phyloP scores from a whole-genome alignment of 92 coral and sea anemone species.

The Micromussa lordhowensis region DNA sequence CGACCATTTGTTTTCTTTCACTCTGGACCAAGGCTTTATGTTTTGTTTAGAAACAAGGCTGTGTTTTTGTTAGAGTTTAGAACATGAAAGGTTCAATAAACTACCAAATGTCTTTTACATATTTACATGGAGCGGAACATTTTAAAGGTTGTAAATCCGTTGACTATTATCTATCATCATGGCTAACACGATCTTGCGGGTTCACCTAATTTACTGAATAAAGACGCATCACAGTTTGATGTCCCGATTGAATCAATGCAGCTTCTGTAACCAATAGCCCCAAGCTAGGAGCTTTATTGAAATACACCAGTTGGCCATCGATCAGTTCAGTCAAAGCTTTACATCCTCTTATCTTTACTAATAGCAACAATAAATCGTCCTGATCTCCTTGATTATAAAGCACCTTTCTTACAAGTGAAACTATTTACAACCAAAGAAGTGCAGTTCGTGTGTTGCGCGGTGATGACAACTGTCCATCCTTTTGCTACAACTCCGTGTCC shows the following conservation, averaged over 20 bases:
- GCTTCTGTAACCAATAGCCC: not conserved
- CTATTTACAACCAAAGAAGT: not conserved
- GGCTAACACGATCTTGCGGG: not conserved
- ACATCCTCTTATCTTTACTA: not conserved
- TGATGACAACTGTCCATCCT: not conserved
- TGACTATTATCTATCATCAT: not conserved
- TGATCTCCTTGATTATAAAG: not conserved
- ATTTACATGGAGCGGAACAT: not conserved
- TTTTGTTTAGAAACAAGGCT: not conserved
- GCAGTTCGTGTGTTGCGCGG: not conserved
- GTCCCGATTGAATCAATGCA: not conserved
- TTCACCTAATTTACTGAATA: not conserved
- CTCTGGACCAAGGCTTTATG: not conserved
- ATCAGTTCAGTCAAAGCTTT: not conserved
- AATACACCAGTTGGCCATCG: not conserved
- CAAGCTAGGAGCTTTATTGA: not conserved
- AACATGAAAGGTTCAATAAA: not conserved
- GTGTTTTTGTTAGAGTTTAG: not conserved
- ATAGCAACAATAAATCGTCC: not conserved
- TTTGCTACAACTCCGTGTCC: conserved; percentile 64
- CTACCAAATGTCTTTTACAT: not conserved
- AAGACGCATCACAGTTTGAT: not conserved
- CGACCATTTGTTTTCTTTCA: not conserved
- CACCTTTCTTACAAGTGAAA: not conserved
- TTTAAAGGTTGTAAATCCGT: not conserved